These are phyloP conservation scores for Rhinogobius similis DNA, from an alignment of 2,113 vertebrate species.

Conservation along the genomic window DNA sequence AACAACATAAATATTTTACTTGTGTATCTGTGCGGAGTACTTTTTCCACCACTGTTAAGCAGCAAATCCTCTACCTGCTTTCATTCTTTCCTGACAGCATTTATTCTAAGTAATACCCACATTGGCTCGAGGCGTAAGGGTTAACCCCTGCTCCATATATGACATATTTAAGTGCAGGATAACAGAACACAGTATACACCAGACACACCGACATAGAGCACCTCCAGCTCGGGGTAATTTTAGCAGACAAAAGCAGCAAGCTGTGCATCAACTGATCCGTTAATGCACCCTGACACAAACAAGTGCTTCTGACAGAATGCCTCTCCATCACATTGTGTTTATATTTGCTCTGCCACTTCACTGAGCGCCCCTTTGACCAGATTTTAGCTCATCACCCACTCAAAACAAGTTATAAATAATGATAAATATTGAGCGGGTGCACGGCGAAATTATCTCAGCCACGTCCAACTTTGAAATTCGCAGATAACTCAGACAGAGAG, in stretches of 20 bases:
- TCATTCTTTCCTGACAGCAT: no score
- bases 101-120: no score
- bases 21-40: no score
- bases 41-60: no score
- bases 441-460: neutral
- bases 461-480: constrained; percentile 7
- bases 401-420: constrained; percentile 15
- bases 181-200: constrained; percentile 10
- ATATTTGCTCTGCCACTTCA: constrained; percentile 29
- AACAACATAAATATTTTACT: no score
- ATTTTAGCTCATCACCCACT: constrained; percentile 12
- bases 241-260: constrained; percentile 52
- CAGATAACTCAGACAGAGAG: neutral
- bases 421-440: constrained; percentile 11
- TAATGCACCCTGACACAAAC: constrained; percentile 61
- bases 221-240: constrained; percentile 37
- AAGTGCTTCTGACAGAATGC: constrained; percentile 49
- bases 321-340: constrained; percentile 51
- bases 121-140: no score
- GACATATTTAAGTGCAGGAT: neutral
- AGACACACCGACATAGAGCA: neutral
- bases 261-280: constrained; percentile 31
- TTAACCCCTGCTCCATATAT: no score
- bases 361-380: constrained; percentile 49
- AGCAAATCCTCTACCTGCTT: no score